A percentile compares a stretch with the other conserved stretches of the same genome.
Conservation (phyloP, 1,140 invertebrate species). For the Euura saliciscinereae region DNA sequence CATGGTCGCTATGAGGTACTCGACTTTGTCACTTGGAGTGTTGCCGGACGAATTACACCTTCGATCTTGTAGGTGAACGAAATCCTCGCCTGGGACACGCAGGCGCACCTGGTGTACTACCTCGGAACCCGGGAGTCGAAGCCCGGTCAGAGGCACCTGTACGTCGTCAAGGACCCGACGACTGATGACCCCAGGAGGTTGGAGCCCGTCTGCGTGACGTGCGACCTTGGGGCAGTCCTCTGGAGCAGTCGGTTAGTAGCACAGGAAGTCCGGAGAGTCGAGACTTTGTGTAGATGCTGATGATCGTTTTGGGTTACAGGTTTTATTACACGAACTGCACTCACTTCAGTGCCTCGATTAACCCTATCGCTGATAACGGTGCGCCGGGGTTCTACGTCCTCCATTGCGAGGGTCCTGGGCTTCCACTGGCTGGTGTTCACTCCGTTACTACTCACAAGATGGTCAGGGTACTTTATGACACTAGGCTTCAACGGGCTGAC, state of each 20-base stretch:
- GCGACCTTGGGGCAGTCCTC: constrained; percentile 71
- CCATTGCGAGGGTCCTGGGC: constrained; percentile 78
- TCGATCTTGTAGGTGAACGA: constrained; percentile 60
- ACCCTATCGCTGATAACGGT: constrained; percentile 58
- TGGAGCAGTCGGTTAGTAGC: constrained; percentile 69
- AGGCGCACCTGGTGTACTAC: constrained; percentile 84
- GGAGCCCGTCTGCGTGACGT: constrained; percentile 82
- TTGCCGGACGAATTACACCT: background rate
- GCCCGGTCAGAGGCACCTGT: constrained; percentile 86
- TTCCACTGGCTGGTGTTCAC: constrained; percentile 80
- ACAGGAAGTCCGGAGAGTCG: background rate
- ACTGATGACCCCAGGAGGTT: constrained; percentile 71
- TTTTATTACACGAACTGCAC: constrained; percentile 80
- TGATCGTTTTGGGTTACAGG: constrained; percentile 31
- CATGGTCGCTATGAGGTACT: constrained; percentile 87
- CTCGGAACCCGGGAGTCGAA: constrained; percentile 78
- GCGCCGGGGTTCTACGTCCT: constrained; percentile 76
- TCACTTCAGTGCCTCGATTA: constrained; percentile 76
- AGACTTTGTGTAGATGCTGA: constrained; percentile 5
- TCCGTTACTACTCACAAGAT: constrained; percentile 72
- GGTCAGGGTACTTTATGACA: constrained; percentile 76
- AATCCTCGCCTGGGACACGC: constrained; percentile 87
- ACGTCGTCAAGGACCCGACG: constrained; percentile 72
- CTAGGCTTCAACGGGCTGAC: constrained; percentile 67
- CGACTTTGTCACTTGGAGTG: constrained; percentile 12